phyloP scores from a whole-genome alignment of 1,140 invertebrate genomes.

The Drosophila hydei region DNA sequence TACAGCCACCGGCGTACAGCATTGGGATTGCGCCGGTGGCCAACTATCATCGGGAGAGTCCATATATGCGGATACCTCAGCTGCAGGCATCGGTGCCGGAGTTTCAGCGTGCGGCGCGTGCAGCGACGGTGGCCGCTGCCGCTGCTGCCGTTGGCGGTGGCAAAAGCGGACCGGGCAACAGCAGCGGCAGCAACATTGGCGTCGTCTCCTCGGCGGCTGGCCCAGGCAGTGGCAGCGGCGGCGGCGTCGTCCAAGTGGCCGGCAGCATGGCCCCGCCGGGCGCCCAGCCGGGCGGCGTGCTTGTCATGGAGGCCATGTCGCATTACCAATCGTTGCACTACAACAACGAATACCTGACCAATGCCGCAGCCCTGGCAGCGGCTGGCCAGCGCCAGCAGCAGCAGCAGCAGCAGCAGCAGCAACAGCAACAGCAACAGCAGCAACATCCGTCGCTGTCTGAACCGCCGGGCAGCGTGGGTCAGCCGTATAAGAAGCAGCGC shows the following conservation, averaged over 20 bases:
- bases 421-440: conserved; percentile 38
- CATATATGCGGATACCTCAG: conserved; percentile 76
- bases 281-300: conserved; percentile 59
- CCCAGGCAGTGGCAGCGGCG: conserved; percentile 21
- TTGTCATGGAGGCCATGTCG: conserved; percentile 70
- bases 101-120: conserved; percentile 55
- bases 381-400: conserved; percentile 52
- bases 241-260: conserved; percentile 60
- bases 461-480: conserved; percentile 84
- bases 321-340: conserved; percentile 71
- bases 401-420: conserved; percentile 28
- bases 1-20: conserved; percentile 63
- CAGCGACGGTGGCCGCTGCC: conserved; percentile 42
- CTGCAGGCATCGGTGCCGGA: conserved; percentile 63
- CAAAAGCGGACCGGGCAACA: conserved; percentile 3
- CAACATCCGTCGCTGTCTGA: conserved; percentile 69
- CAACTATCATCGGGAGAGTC: conserved; percentile 76
- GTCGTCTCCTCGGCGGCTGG: background rate
- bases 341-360: conserved; percentile 71
- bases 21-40: conserved; percentile 59
- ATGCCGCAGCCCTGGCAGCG: conserved; percentile 53
- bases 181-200: conserved; percentile 7
- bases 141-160: conserved; percentile 23
- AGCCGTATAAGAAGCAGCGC: conserved; percentile 92
- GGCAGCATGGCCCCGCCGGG: conserved; percentile 39